A percentile compares a stretch with the other conserved stretches of the same genome.
Conservation (phyloP, 1,140 invertebrate genomes). For the Coboldia fuscipes region DNA sequence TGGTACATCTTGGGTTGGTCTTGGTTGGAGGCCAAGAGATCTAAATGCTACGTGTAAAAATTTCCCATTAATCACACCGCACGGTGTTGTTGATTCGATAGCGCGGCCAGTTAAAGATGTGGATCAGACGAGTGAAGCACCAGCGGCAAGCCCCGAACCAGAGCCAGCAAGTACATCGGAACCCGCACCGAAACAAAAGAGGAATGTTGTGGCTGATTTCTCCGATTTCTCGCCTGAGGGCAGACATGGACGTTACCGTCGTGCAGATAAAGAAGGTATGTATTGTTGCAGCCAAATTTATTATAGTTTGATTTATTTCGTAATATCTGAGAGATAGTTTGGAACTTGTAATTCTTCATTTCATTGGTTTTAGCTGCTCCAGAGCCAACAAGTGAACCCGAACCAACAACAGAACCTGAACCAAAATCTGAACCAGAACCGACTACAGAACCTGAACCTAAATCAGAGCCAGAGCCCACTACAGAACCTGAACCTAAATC, state of each 20-base stretch:
- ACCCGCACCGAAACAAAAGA: slow-evolving; percentile 10
- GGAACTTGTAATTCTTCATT: too few relatives aligned
- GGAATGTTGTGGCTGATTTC: too few relatives aligned
- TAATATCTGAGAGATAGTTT: too few relatives aligned
- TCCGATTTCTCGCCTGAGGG: too few relatives aligned
- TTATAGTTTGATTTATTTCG: too few relatives aligned
- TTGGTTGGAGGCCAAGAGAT: slow-evolving; percentile 59
- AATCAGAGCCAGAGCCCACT: slow-evolving; percentile 22
- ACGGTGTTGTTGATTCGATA: slow-evolving; percentile 10
- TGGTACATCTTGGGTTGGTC: slow-evolving; percentile 62
- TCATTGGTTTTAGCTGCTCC: too few relatives aligned
- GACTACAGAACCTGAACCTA: slow-evolving; percentile 25
- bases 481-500: slow-evolving; percentile 20
- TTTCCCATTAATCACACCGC: slow-evolving; percentile 42
- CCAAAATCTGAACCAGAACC: slow-evolving; percentile 18
- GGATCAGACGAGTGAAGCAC: slow-evolving; percentile 11
- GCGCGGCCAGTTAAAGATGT: neutral
- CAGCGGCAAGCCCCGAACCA: slow-evolving; percentile 12
- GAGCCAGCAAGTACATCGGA: slow-evolving; percentile 17
- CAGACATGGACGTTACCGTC: too few relatives aligned
- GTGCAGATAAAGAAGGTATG: too few relatives aligned
- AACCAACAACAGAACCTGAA: slow-evolving; percentile 22
- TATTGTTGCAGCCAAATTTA: too few relatives aligned
- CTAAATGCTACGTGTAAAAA: slow-evolving; percentile 51
- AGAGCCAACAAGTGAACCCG: slow-evolving; percentile 16